Percentiles rank a stretch among this genome's conserved stretches.
phyloP scores from a whole-genome alignment of 2,797 vertebrate genomes.

The Galago senegalensis region DNA sequence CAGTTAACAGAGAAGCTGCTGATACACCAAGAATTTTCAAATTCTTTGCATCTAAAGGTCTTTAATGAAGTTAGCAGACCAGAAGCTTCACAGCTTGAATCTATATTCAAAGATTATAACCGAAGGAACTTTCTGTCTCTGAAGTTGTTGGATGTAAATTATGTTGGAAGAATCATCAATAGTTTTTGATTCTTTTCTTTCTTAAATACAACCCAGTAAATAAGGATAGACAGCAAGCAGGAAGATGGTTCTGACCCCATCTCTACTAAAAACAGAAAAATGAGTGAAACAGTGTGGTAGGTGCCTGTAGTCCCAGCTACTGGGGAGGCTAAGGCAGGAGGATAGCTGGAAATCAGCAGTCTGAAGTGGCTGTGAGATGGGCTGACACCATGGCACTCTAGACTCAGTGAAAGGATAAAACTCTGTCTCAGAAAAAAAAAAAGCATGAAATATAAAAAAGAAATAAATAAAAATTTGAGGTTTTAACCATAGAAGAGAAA shows the following conservation, averaged over 20 bases:
- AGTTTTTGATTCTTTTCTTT: neutral
- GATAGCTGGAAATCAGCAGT: no score
- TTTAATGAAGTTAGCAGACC: constrained; percentile 17
- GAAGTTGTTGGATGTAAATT: neutral
- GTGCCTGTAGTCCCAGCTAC: no score
- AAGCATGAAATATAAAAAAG: no score
- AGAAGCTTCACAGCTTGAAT: neutral
- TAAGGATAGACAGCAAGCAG: neutral
- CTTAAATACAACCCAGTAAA: neutral
- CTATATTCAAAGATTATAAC: neutral
- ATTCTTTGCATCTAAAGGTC: constrained; percentile 32
- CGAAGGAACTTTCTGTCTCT: neutral
- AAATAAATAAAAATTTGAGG: neutral
- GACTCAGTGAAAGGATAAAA: no score
- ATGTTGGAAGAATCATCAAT: neutral
- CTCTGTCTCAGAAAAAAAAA: no score
- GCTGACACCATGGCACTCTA: no score
- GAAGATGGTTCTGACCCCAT: neutral
- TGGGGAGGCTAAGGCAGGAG: no score
- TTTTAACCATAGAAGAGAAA: constrained; percentile 9
- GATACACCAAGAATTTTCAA: constrained; percentile 43
- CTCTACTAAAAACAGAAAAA: no score
- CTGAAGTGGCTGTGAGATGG: no score
- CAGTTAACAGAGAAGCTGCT: constrained; percentile 62
- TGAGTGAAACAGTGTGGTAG: no score